Percentiles rank a stretch among this genome's conserved stretches.
Evolutionary conservation across 2,797 vertebrate species (phyloP).

Genomic region (Sebastes minor): DNA sequence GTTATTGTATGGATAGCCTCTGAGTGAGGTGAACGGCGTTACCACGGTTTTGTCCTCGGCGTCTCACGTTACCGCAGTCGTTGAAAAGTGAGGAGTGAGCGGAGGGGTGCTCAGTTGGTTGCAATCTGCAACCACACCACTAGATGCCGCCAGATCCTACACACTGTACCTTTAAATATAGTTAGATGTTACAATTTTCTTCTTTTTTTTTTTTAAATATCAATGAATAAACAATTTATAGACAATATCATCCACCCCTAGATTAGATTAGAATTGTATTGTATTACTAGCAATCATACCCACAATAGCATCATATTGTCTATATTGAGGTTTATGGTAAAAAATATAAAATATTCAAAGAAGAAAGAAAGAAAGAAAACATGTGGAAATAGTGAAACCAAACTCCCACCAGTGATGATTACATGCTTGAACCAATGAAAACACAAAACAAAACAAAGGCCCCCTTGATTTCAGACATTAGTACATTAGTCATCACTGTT

Average conservation of each 20-base stretch:
- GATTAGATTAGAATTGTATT: not conserved
- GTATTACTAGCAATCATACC: not conserved
- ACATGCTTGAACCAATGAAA: not conserved
- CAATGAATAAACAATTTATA: not conserved
- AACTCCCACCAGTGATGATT: not conserved
- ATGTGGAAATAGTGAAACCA: not conserved
- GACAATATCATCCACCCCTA: not conserved
- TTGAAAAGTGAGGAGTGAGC: no score
- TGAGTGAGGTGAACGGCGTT: no score
- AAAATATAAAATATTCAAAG: not conserved
- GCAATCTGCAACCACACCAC: no score
- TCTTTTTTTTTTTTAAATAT: not conserved
- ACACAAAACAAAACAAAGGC: not conserved
- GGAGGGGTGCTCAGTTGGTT: no score
- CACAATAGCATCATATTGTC: not conserved
- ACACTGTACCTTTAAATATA: no score
- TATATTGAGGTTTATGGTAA: not conserved
- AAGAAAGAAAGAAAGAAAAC: not conserved
- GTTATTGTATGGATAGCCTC: no score
- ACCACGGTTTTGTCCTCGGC: no score
- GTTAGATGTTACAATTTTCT: not conserved
- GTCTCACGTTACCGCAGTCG: no score
- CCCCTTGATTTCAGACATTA: not conserved
- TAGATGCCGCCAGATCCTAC: no score
- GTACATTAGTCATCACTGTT: constrained; percentile 6